Evolutionary conservation across 2,797 vertebrate species (phyloP).

Genomic region (Picus viridis): DNA sequence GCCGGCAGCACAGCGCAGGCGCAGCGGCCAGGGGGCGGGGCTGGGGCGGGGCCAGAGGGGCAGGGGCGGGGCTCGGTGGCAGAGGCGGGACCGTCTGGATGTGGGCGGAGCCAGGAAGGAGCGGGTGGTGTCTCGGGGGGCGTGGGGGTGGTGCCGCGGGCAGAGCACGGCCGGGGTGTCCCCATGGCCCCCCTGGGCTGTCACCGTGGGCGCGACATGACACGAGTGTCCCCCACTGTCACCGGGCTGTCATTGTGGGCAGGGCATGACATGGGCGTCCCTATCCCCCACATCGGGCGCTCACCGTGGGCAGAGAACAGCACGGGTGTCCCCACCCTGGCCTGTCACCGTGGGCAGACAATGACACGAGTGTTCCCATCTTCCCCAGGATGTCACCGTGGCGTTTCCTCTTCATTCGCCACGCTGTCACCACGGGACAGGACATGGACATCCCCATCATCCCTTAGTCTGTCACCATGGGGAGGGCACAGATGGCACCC

Average conservation of each 20-base stretch:
- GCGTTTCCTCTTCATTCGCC: background rate
- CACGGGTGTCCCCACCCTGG: no score
- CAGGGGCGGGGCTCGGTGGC: no score
- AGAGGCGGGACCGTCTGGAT: background rate
- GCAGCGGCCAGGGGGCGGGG: background rate
- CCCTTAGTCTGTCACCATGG: background rate
- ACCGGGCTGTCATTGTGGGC: background rate
- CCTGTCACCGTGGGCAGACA: no score
- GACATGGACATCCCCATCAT: accelerated
- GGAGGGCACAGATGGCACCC: background rate
- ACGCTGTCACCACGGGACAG: background rate
- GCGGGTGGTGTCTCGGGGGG: no score
- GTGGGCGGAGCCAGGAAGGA: accelerated
- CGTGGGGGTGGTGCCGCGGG: no score
- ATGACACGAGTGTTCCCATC: accelerated
- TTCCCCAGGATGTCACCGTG: accelerated
- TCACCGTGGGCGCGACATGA: no score
- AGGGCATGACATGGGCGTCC: no score
- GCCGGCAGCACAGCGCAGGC: background rate
- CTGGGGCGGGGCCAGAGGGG: background rate
- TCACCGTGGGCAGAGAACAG: no score
- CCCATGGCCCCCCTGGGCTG: no score
- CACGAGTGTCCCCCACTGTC: no score
- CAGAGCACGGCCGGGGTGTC: no score
- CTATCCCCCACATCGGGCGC: accelerated